A percentile compares a stretch with the other conserved stretches of the same genome.
phyloP scores from a whole-genome alignment of 2,797 vertebrate genomes.

The Kryptopterus vitreolus region DNA sequence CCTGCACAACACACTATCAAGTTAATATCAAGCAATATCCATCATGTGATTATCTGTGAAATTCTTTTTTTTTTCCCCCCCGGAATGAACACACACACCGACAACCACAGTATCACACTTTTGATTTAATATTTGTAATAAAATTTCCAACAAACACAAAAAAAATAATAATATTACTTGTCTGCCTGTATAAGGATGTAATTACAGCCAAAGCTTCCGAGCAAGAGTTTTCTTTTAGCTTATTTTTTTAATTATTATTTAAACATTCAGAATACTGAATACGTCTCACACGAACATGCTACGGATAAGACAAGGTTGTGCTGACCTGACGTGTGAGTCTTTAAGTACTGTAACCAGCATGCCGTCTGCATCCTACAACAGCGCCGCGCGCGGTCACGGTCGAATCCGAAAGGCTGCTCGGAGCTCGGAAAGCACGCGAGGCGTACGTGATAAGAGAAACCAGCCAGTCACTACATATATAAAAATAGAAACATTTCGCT shows the following conservation, averaged over 20 bases:
- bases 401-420: constrained; percentile 4
- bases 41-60: not conserved
- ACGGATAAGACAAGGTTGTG: constrained; percentile 45
- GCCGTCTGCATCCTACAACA: constrained; percentile 15
- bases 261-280: constrained; percentile 56
- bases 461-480: constrained; percentile 63
- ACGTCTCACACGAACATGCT: constrained; percentile 54
- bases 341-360: constrained; percentile 39
- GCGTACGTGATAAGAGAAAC: constrained; percentile 23
- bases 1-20: too few relatives aligned
- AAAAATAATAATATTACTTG: not conserved
- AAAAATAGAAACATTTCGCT: constrained; percentile 76
- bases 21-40: too few relatives aligned
- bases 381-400: not conserved
- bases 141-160: constrained; percentile 38
- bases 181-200: constrained; percentile 48
- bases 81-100: constrained; percentile 16
- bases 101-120: constrained; percentile 49
- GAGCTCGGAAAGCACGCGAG: constrained; percentile 9
- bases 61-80: too few relatives aligned
- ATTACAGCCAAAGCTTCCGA: constrained; percentile 48
- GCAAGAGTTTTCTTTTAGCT: constrained; percentile 28
- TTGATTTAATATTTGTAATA: constrained; percentile 61
- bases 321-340: constrained; percentile 43
- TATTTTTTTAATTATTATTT: not conserved